Evolutionary conservation across 2,888 invertebrate species (phyloP), one percentile per base, ranked within the genome.

Genomic region (Brachyptera putata): DNA sequence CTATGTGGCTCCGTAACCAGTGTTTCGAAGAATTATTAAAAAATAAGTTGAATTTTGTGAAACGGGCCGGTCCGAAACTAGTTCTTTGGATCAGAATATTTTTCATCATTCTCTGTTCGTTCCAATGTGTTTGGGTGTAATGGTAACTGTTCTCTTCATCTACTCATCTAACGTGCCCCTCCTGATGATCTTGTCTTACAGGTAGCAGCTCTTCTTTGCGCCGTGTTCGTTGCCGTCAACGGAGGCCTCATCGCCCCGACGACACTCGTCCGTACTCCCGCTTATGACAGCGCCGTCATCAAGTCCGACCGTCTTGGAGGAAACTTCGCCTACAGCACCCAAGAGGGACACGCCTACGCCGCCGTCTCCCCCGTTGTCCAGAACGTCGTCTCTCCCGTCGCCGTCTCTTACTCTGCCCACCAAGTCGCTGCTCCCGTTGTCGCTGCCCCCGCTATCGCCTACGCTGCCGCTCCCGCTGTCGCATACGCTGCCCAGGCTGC

Each of bases 261-360:
- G 58, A 66, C 70, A 53, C 63, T 75, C 50, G 68, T 76, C 55
- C 73, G 78, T 56, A 74, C 76, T 7, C 80, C 80, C 26, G 70
- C 72, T 66, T 72, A 75, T 64, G 80, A 80, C 73, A 76, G 76
- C 53, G 79, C 80, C 63, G 72, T 79, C 66, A 77, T 80, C 69
- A 75, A 76, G 69, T 76, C 76, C 34, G 76, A 79, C 65, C 73
- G 78, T 26, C 67, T 79, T 59, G 80, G 79, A 57, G 79, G 79
- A 59, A 80, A 78, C 72, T 81, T 81, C 70, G 79, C 79, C 37
- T 81, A 80, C 72, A 77, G 76, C 67, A 75, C 77, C 46, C 72
- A 76, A 50, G 79, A 80, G 70, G 76, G 75, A 62, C 79, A 79
- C 67, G 79, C 79, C 18, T 79, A 79, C 69, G 73, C 76, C 60